A percentile compares a stretch with the other conserved stretches of the same genome.
Evolutionary conservation across 2,888 invertebrate species (phyloP).

Genomic region (Rhorus exstirpatorius): DNA sequence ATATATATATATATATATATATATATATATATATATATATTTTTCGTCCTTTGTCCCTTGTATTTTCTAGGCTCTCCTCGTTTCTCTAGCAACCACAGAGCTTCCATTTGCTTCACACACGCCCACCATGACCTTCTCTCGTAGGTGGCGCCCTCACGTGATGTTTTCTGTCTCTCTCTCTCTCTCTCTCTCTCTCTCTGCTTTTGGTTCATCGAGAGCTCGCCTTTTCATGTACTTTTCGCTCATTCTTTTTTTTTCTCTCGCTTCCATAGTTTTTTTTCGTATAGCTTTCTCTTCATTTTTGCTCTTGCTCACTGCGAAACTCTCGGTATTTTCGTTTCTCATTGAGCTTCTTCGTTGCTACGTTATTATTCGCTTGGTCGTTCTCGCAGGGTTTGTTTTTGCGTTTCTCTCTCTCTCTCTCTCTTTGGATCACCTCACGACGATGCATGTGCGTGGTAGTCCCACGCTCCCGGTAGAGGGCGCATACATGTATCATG

Average conservation of each 20-base stretch:
- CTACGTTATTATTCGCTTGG: neutral
- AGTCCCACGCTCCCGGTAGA: neutral
- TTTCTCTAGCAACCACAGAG: slow-evolving; percentile 42
- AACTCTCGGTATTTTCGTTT: slow-evolving; percentile 47
- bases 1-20: neutral
- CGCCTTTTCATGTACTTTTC: slow-evolving; percentile 16
- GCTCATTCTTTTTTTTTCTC: slow-evolving; percentile 34
- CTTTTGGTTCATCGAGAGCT: slow-evolving; percentile 68
- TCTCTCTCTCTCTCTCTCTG: too few species aligned
- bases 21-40: neutral
- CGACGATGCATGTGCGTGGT: too few species aligned
- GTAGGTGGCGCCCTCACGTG: slow-evolving; percentile 72
- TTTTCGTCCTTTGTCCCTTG: slow-evolving; percentile 12
- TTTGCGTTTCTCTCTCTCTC: too few species aligned
- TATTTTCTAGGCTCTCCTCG: slow-evolving; percentile 23
- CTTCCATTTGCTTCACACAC: slow-evolving; percentile 24
- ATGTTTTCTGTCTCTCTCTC: too few species aligned
- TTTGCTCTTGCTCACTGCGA: slow-evolving; percentile 9
- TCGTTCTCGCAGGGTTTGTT: neutral
- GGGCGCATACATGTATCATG: slow-evolving; percentile 18
- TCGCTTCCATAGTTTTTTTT: slow-evolving; percentile 23
- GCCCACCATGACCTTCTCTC: slow-evolving; percentile 56
- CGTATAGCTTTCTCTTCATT: slow-evolving; percentile 23
- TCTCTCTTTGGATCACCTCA: slow-evolving; percentile 14
- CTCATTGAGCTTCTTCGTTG: slow-evolving; percentile 28